Percentiles rank a stretch among this genome's conserved stretches.
These are phyloP conservation scores for Paramormyrops hopkinsi DNA, from an alignment of 2,797 vertebrate species.

Conservation along the genomic window DNA sequence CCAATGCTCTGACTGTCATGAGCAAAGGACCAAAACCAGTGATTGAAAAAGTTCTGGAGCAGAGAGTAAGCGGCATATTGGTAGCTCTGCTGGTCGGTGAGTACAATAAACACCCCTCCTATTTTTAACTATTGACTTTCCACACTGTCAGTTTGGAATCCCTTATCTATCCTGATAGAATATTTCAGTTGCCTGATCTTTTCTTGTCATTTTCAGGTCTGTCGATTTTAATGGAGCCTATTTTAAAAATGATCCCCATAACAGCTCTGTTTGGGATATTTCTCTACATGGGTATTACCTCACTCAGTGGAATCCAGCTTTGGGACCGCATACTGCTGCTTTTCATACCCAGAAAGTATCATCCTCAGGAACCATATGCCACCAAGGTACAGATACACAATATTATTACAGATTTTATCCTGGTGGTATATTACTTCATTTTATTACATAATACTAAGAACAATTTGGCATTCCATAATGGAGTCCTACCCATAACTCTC, in stretches of 20 bases:
- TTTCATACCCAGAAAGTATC: constrained; percentile 85
- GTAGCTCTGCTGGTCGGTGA: constrained; percentile 86
- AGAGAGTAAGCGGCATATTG: constrained; percentile 82
- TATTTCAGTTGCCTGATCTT: not conserved
- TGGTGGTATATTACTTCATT: not conserved
- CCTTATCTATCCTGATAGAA: not conserved
- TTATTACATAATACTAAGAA: not conserved
- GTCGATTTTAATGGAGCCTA: constrained; percentile 89
- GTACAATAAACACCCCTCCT: constrained; percentile 31
- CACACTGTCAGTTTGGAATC: not conserved
- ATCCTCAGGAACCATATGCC: constrained; percentile 74
- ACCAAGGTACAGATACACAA: constrained; percentile 61
- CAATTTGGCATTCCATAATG: not conserved
- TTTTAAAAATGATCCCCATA: constrained; percentile 82
- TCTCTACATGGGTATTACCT: constrained; percentile 95
- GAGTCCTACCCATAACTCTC: not conserved
- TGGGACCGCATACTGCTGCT: constrained; percentile 85
- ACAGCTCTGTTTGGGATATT: constrained; percentile 92
- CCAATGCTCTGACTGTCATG: constrained; percentile 90
- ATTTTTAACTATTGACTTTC: not conserved
- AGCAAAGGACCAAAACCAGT: constrained; percentile 69
- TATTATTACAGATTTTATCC: not conserved
- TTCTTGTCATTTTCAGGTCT: constrained; percentile 59
- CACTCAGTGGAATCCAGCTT: constrained; percentile 88
- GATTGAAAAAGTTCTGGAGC: constrained; percentile 85